Evolutionary conservation across 1,140 invertebrate species (phyloP), one percentile per base, ranked within the genome.

Genomic region (Drosophila tropicalis): DNA sequence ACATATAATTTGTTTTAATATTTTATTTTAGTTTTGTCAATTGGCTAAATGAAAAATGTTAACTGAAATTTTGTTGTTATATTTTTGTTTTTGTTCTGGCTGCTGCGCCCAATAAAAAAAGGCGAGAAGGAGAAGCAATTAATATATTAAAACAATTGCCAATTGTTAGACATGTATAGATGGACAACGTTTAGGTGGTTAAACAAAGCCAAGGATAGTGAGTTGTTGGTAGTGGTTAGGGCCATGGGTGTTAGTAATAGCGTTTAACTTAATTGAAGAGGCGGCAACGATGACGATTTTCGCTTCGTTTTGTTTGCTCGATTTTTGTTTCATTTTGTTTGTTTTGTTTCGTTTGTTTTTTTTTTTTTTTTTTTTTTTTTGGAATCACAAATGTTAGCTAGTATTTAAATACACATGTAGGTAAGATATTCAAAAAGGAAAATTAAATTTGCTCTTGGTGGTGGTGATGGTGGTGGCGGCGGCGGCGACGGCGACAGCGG

Each of bases 321-420:
- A 74, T 77, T 70, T 57, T 66, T 67, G 44, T 66, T 62, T 67
- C 79, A 39, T 62, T 69, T 51, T 22, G 61, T 78, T 40, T 55
- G n/a, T 44, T 65, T 57, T 19, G 56, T 62, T 29, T 62, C 61
- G 10, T 63, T 36, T 55, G n/a, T 44, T 65, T 57, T 19, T 47
- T 62, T 29, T 62, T 47, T 9, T 63, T 9, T 63, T 29, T 71
- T 62, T 72, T 67, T 81, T 70, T 76, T 70, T 79, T 86, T 87
- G 79, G 79, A 87, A 87, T 87, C 83, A 87, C 83, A 87, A 87
- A 87, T 87, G 83, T 87, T 87, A 87, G 83, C 83, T 87, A 87
- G 83, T 87, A 85, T 86, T 87, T 89, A 83, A 87, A 87, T 87
- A 87, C 83, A 87, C 83, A 87, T 87, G 83, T 87, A 89, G 83